phyloP scores from a whole-genome alignment of 2,888 invertebrate genomes.

The Amaurobius ferox region DNA sequence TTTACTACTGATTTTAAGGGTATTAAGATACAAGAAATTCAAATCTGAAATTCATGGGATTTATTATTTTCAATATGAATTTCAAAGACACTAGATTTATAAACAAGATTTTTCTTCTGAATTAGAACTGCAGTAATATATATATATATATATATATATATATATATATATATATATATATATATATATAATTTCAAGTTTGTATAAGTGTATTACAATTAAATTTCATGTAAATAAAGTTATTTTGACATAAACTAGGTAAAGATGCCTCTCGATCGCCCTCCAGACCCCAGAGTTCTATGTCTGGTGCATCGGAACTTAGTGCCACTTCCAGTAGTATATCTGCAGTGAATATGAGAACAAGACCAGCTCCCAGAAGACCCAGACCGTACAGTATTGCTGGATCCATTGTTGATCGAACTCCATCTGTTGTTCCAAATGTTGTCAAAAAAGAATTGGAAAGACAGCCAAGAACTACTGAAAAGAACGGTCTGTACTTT shows the following conservation, averaged over 20 bases:
- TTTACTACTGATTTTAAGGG: too few species aligned
- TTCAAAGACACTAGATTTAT: too few species aligned
- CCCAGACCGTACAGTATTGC: conserved; percentile 88
- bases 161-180: background rate
- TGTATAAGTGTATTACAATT: too few species aligned
- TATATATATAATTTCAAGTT: background rate
- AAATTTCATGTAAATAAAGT: too few species aligned
- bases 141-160: background rate
- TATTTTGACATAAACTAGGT: conserved; percentile 78
- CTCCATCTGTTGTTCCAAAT: background rate
- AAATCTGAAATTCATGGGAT: too few species aligned
- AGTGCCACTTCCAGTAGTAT: conserved; percentile 80
- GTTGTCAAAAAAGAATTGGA: conserved; percentile 47
- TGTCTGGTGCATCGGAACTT: conserved; percentile 84
- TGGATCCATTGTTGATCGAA: conserved; percentile 81
- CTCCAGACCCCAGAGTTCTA: conserved; percentile 91
- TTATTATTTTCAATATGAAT: too few species aligned
- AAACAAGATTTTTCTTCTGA: too few species aligned
- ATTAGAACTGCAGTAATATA: too few species aligned
- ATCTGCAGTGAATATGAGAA: conserved; percentile 79
- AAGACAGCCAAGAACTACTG: conserved; percentile 63
- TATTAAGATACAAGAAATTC: too few species aligned
- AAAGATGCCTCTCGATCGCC: conserved; percentile 77
- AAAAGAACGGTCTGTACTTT: conserved; percentile 52
- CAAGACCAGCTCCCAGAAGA: conserved; percentile 73